phyloP scores from a whole-genome alignment of 1,140 invertebrate genomes.

The Prorops nasuta region DNA sequence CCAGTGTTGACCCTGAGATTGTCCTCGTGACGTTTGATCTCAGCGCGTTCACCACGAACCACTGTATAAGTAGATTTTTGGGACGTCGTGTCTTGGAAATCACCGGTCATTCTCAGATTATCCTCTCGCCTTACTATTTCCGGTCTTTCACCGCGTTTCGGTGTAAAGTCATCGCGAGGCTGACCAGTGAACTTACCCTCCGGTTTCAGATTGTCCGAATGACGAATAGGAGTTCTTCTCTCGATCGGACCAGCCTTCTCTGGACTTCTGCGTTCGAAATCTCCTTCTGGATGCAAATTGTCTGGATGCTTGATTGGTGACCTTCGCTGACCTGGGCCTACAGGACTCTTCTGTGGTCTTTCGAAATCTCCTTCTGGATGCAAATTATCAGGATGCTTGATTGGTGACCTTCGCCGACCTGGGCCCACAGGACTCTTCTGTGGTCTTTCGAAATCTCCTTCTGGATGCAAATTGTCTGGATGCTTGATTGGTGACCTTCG shows the following conservation, averaged over 20 bases:
- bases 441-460: slow-evolving; percentile 49
- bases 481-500: slow-evolving; percentile 42
- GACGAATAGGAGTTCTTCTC: slow-evolving; percentile 49
- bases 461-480: slow-evolving; percentile 57
- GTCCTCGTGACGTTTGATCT: slow-evolving; percentile 59
- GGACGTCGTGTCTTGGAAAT: slow-evolving; percentile 52
- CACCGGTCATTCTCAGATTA: slow-evolving; percentile 56
- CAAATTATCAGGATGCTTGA: slow-evolving; percentile 61
- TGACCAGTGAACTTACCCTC: slow-evolving; percentile 57
- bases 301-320: slow-evolving; percentile 46
- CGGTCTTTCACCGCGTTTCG: slow-evolving; percentile 38
- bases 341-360: slow-evolving; percentile 32
- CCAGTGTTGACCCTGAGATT: slow-evolving; percentile 56
- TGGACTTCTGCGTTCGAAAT: slow-evolving; percentile 44
- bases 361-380: slow-evolving; percentile 57
- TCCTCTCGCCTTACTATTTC: slow-evolving; percentile 52
- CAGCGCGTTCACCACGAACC: slow-evolving; percentile 58
- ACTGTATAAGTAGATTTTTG: slow-evolving; percentile 54
- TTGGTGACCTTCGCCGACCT: slow-evolving; percentile 43
- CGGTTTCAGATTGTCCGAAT: slow-evolving; percentile 61
- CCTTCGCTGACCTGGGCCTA: slow-evolving; percentile 44
- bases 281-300: slow-evolving; percentile 44
- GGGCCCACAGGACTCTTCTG: slow-evolving; percentile 32
- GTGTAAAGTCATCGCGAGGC: slow-evolving; percentile 41
- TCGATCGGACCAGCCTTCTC: slow-evolving; percentile 46